These are phyloP conservation scores for Cossypha heuglini DNA, from an alignment of 2,797 vertebrate species.

Conservation along the genomic window DNA sequence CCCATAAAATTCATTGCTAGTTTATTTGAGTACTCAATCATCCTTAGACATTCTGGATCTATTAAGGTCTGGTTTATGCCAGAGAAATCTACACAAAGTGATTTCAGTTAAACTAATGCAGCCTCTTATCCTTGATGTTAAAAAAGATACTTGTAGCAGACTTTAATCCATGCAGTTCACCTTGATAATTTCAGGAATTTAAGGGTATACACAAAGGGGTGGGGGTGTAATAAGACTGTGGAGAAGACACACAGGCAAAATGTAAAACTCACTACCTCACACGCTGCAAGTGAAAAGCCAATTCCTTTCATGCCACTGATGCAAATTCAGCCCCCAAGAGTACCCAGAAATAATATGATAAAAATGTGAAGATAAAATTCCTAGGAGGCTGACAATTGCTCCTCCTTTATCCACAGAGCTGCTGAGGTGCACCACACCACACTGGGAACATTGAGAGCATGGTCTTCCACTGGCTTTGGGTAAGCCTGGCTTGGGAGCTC, in stretches of 20 bases:
- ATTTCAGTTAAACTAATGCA: slow-evolving; percentile 14
- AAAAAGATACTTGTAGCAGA: background rate
- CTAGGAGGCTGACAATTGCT: background rate
- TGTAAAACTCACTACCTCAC: background rate
- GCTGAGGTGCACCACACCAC: background rate
- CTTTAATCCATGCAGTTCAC: background rate
- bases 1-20: slow-evolving; percentile 30
- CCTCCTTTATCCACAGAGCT: background rate
- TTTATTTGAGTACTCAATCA: slow-evolving; percentile 27
- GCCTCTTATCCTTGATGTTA: background rate
- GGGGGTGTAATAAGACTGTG: background rate
- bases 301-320: background rate
- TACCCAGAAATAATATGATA: background rate
- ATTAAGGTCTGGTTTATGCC: slow-evolving; percentile 11
- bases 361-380: background rate
- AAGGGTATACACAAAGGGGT: background rate
- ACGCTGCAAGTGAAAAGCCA: background rate
- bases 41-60: slow-evolving; percentile 3
- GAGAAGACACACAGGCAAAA: background rate
- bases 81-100: slow-evolving; percentile 9
- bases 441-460: rapidly evolving
- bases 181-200: background rate
- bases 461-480: background rate
- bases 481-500: background rate
- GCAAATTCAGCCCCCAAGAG: background rate